A percentile compares a stretch with the other conserved stretches of the same genome.
Evolutionary conservation across 2,888 invertebrate genomes (phyloP).

Genomic region (Metopia argyrocephala): DNA sequence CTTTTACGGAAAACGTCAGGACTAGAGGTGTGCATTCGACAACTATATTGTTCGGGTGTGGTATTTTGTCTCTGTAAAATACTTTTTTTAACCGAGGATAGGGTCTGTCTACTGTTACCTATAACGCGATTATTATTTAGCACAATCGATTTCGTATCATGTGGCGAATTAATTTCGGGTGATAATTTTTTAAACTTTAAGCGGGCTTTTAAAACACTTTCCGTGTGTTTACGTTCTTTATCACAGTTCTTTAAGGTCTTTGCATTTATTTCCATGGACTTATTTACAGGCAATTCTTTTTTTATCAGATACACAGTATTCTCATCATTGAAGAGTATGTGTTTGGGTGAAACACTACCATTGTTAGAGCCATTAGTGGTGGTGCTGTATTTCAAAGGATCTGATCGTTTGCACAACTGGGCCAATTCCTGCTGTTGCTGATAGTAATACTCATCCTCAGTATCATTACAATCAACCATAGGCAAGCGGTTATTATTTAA

Average conservation of each 20-base stretch:
- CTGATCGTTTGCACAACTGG: slow-evolving; percentile 41
- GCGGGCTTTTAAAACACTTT: slow-evolving; percentile 55
- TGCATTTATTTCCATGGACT: slow-evolving; percentile 58
- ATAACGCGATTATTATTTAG: slow-evolving; percentile 57
- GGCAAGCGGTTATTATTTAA: neutral
- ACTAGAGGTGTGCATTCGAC: neutral
- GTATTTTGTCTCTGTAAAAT: slow-evolving; percentile 72
- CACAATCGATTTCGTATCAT: slow-evolving; percentile 55
- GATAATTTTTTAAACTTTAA: slow-evolving; percentile 56
- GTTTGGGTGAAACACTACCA: slow-evolving; percentile 67
- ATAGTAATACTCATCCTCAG: slow-evolving; percentile 58
- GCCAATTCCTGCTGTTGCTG: slow-evolving; percentile 58
- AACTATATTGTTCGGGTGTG: slow-evolving; percentile 41
- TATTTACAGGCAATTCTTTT: slow-evolving; percentile 75
- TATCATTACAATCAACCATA: slow-evolving; percentile 29
- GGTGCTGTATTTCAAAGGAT: slow-evolving; percentile 19
- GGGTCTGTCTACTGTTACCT: slow-evolving; percentile 7
- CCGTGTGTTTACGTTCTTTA: slow-evolving; percentile 53
- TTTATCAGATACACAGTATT: slow-evolving; percentile 78
- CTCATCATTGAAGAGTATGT: slow-evolving; percentile 78
- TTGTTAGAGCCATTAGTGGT: neutral
- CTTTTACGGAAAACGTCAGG: slow-evolving; percentile 48
- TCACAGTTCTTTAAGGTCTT: slow-evolving; percentile 65
- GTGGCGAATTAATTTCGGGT: slow-evolving; percentile 50
- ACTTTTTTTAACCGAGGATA: slow-evolving; percentile 64